These are phyloP conservation scores for Tribolium madens DNA, from an alignment of 1,140 invertebrate genomes.

Conservation along the genomic window DNA sequence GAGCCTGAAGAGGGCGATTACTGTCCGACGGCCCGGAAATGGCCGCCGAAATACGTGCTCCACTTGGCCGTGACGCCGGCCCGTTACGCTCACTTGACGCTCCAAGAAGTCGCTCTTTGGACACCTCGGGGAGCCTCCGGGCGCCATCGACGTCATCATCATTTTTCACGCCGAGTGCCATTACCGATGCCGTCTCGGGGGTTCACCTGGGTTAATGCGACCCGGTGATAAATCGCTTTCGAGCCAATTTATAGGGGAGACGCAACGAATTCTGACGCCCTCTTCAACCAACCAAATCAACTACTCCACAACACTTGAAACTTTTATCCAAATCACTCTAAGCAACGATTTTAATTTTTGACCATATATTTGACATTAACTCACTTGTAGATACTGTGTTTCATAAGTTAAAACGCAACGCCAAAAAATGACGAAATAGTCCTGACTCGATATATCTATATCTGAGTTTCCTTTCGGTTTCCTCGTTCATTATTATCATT, in stretches of 20 bases:
- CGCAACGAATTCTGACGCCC: conserved; percentile 45
- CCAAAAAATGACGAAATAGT: neutral
- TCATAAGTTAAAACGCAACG: neutral
- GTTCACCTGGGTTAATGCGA: conserved; percentile 65
- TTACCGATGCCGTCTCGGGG: conserved; percentile 61
- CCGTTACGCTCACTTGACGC: conserved; percentile 57
- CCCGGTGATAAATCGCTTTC: conserved; percentile 65
- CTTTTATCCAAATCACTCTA: neutral
- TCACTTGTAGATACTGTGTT: too few relatives aligned
- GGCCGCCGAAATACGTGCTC: conserved; percentile 59
- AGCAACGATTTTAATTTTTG: neutral
- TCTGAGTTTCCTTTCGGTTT: neutral
- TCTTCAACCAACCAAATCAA: conserved; percentile 22
- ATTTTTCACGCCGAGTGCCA: conserved; percentile 64
- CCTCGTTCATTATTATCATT: conserved; percentile 9
- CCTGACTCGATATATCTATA: neutral
- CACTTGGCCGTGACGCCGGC: conserved; percentile 54
- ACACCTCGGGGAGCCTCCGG: conserved; percentile 55
- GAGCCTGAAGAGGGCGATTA: conserved; percentile 66
- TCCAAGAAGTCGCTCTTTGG: conserved; percentile 46
- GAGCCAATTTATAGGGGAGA: conserved; percentile 41
- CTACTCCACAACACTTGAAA: neutral
- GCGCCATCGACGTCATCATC: conserved; percentile 64
- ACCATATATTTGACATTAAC: too few relatives aligned
- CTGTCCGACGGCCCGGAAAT: conserved; percentile 64